Base-by-base conservation (phyloP, 2,888 invertebrate species). In the Anorthoa munda region DNA sequence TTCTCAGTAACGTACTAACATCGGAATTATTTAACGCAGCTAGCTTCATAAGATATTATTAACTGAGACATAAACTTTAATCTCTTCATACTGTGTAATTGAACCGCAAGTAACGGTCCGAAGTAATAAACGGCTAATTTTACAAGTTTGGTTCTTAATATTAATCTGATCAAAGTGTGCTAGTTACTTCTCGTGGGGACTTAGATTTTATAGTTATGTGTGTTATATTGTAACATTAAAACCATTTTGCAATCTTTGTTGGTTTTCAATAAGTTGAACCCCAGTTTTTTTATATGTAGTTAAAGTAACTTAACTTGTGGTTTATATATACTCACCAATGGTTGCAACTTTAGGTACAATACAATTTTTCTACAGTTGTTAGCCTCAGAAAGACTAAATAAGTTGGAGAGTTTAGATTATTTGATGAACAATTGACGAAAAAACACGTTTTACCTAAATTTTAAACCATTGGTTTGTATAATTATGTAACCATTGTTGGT, bases 61-160 rank as follows among this genome's bases (percentile, higher is more conserved):
- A 81, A 4, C 65, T 53, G n/a, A 75, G 53, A 46, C 12, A 48
- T 65, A 55, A 81, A 69, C 13, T 61, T 76, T 66, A 76, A 79
- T 70, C 4, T 69, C 50, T 75, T 81, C n/a, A 63, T 70, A 61
- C 45, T 63, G 21, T 18, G 45, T 70, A 66, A 77, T 77, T 69
- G 63, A 64, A 58, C 21, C 51, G 12, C 70, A 1, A 48, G 23
- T 69, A 66, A 61, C 39, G 56, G 65, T n/a, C 12, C 21, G 1
- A 53, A 15, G 50, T 39, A 55, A 55, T 66, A 46, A 58, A 26
- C 13, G 17, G 45, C 13, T 13, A 45, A 23, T 56, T 59, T 26
- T 26, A 66, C 23, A 48, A 45, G 7, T n/a, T 73, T 63, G 39
- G 39, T 64, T 64, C n/a, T 63, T 26, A 50, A 55, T 51, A 31